Base-by-base conservation (phyloP, 2,888 invertebrate species). In the Perizoma flavofasciatum region DNA sequence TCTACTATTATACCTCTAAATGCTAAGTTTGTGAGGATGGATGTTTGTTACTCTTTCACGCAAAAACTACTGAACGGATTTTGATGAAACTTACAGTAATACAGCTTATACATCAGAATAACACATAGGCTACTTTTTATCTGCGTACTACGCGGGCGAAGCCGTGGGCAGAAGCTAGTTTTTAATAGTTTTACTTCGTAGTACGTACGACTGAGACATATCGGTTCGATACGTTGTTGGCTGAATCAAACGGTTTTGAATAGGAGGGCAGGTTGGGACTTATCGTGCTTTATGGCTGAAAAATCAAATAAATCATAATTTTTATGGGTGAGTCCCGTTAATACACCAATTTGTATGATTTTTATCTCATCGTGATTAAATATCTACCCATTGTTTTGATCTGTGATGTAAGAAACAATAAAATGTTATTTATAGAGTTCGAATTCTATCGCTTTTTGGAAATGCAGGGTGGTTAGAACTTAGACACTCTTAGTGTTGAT, bases 311-410 rank as follows among this genome's bases (percentile, higher is more conserved):
- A 81, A 85, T 85, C 82, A 85, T 77, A 74, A 55, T 33, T 66
- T 69, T 63, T 73, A 68, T 70, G 68, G 66, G 53, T 43, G 59
- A 55, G 67, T 65, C 62, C 68, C 68, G 69, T 71, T 68, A 67
- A 52, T 61, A 41, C 68, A 72, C 75, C 78, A 78, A 83, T 86
- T 83, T 85, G 80, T 83, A 78, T 63, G 63, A 68, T 71, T 74
- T 6, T 78, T 74, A 77, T 67, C 66, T 66, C 67, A 60, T 59
- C 63, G 67, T 84, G 79, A 82, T 80, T 79, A 75, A 82, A 79
- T 69, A 11, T 66, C 66, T 66, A 22, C 22, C 1, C 22, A 22
- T 73, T 66, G 67, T 76, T 72, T 70, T 71, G 55, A 70, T 65
- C 69, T 55, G 49, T 55, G 54, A 53, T 65, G 65, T 60, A 58